These are phyloP conservation scores for Schizothorax lantsangensis DNA, from an alignment of 2,797 vertebrate species.

Conservation along the genomic window DNA sequence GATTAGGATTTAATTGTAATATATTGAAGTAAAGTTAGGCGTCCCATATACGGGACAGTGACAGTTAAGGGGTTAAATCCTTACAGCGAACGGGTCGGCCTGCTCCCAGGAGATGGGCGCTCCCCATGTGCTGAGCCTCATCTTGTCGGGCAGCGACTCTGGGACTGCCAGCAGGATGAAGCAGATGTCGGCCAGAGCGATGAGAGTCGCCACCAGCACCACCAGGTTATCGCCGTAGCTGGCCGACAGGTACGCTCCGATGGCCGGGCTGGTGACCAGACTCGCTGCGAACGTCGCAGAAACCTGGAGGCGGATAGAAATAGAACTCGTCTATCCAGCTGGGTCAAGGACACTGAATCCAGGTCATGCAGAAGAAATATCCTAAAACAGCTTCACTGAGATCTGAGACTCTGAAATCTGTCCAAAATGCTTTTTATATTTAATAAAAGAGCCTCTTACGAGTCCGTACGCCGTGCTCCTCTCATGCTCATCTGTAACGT, in stretches of 20 bases:
- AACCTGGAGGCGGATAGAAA: constrained; percentile 74
- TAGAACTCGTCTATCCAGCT: background rate
- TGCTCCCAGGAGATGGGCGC: constrained; percentile 91
- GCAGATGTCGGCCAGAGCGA: constrained; percentile 89
- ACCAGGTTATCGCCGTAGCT: constrained; percentile 90
- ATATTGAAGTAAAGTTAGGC: no score
- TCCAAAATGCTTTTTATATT: background rate
- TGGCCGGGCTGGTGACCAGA: constrained; percentile 93
- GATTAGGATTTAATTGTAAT: no score
- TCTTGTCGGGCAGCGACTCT: constrained; percentile 91
- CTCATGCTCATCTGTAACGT: constrained; percentile 89
- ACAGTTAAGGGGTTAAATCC: background rate
- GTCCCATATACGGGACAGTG: no score
- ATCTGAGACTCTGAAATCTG: background rate
- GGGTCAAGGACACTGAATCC: constrained; percentile 12
- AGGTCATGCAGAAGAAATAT: background rate
- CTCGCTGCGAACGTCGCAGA: constrained; percentile 95
- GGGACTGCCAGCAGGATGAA: constrained; percentile 92
- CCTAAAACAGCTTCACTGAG: background rate
- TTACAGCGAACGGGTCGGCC: constrained; percentile 92
- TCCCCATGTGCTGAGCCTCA: constrained; percentile 90
- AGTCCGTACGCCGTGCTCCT: constrained; percentile 92
- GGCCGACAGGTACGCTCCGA: constrained; percentile 89
- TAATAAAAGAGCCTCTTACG: constrained; percentile 76
- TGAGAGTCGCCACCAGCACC: constrained; percentile 86